A percentile compares a stretch with the other conserved stretches of the same genome.
phyloP scores from a whole-genome alignment of 2,113 vertebrate species.

The Morone saxatilis region DNA sequence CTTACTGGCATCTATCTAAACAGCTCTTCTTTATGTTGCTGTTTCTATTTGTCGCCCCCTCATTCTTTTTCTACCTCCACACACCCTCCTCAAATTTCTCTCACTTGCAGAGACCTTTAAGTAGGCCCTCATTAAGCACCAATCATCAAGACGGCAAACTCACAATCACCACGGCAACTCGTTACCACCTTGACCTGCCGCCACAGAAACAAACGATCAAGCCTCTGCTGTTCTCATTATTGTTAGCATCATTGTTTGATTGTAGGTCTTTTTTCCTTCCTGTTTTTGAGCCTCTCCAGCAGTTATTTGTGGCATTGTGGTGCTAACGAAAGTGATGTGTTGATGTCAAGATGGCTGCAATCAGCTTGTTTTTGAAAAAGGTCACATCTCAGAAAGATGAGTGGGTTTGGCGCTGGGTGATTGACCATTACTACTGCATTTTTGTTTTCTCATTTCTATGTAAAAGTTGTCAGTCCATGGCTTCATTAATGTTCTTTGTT shows the following conservation, averaged over 20 bases:
- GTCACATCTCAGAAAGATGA: slow-evolving; percentile 13
- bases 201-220: slow-evolving; percentile 18
- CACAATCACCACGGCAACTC: slow-evolving; percentile 54
- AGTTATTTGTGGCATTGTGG: not conserved
- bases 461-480: not conserved
- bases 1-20: not conserved
- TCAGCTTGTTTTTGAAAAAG: slow-evolving; percentile 44
- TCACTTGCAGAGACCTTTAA: slow-evolving; percentile 46
- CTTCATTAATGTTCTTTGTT: slow-evolving; percentile 1
- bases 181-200: slow-evolving; percentile 42
- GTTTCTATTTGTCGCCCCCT: not conserved
- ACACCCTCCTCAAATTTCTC: slow-evolving; percentile 26
- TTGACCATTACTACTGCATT: not conserved
- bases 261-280: not conserved
- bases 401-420: not conserved
- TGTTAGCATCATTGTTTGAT: slow-evolving; percentile 32
- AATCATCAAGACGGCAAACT: slow-evolving; percentile 59
- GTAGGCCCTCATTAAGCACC: slow-evolving; percentile 56
- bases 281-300: not conserved
- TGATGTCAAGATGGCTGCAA: slow-evolving; percentile 30
- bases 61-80: not conserved
- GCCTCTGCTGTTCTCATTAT: slow-evolving; percentile 32
- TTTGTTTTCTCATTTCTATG: not conserved
- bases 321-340: slow-evolving; percentile 35
- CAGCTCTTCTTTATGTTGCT: not conserved